Evolutionary conservation across 2,888 invertebrate species (phyloP), one percentile per base, ranked within the genome.

Genomic region (Glomeris marginata): DNA sequence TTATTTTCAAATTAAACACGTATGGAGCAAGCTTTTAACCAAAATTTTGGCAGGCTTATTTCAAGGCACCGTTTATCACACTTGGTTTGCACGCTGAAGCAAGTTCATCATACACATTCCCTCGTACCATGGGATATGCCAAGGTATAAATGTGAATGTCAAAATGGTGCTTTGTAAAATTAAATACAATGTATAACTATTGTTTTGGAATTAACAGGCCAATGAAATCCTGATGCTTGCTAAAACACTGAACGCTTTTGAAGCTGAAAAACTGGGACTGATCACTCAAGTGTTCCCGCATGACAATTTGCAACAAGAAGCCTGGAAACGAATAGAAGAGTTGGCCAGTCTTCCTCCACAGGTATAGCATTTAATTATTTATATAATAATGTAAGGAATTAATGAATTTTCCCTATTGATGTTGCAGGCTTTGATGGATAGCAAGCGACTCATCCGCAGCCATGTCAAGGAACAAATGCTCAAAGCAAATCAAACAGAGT

Each of bases 61-160:
- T 95, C 67, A 72, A 77, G 51, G 84, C 90, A 13, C 95, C 95
- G 6, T 97, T 97, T 66, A 76, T 81, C 16, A 74, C 75, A 57
- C 66, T 94, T 50, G 92, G 91, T 1, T 72, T 94, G 57, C 77
- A 81, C 35, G 81, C 91, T 15, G 95, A 97, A 72, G 92, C 82
- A 8, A 86, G 88, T 62, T 88, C 92, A 2, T 79, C 86, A 18
- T 82, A 78, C 59, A 79, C 79, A 48, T 91, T 92, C 64, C 88
- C 95, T 1, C 72, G 72, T 60, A 71, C 91, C 46, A 76, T 97
- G 71, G 95, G 95, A 5, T 73, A 75, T 47, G 78, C 81, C 52
- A 86, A 84, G 72, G 83, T 71, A 53, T 48, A 56, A 48, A 21
- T 33, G 13, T 35, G 21, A 6, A 42, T n/a, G n/a, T n/a, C n/a